These are phyloP conservation scores for Simalia tracyae DNA, from an alignment of 2,797 vertebrate species.

Conservation along the genomic window DNA sequence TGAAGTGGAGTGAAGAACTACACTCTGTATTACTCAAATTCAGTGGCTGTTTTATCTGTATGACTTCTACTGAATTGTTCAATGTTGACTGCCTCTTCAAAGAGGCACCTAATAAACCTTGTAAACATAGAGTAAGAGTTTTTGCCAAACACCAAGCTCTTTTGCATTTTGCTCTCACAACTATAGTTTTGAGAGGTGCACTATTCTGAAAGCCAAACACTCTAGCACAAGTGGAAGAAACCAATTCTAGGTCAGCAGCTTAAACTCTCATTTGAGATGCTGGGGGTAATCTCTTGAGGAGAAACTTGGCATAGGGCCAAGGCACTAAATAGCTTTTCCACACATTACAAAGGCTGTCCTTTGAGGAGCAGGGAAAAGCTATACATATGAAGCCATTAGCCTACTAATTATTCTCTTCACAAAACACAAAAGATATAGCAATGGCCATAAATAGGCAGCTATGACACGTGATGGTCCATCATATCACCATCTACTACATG, in stretches of 20 bases:
- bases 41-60: background rate
- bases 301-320: slow-evolving; percentile 19
- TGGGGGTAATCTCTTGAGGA: slow-evolving; percentile 8
- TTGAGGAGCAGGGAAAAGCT: slow-evolving; percentile 9
- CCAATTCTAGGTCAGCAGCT: slow-evolving; percentile 38
- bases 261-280: slow-evolving; percentile 26
- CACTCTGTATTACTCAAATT: background rate
- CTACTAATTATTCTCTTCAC: slow-evolving; percentile 10
- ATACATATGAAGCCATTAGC: slow-evolving; percentile 1
- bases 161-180: slow-evolving; percentile 42
- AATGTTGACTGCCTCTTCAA: background rate
- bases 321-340: slow-evolving; percentile 2
- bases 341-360: slow-evolving; percentile 1
- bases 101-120: background rate
- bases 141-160: background rate
- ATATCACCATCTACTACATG: background rate
- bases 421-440: slow-evolving; percentile 10
- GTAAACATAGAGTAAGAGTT: slow-evolving; percentile 22
- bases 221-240: slow-evolving; percentile 35
- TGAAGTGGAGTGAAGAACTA: background rate
- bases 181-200: slow-evolving; percentile 26
- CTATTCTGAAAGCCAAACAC: slow-evolving; percentile 31
- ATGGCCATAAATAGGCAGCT: background rate
- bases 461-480: background rate
- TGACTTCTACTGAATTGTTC: background rate